Evolutionary conservation across 2,113 vertebrate genomes (phyloP).

Genomic region (Dasyornis broadbenti): DNA sequence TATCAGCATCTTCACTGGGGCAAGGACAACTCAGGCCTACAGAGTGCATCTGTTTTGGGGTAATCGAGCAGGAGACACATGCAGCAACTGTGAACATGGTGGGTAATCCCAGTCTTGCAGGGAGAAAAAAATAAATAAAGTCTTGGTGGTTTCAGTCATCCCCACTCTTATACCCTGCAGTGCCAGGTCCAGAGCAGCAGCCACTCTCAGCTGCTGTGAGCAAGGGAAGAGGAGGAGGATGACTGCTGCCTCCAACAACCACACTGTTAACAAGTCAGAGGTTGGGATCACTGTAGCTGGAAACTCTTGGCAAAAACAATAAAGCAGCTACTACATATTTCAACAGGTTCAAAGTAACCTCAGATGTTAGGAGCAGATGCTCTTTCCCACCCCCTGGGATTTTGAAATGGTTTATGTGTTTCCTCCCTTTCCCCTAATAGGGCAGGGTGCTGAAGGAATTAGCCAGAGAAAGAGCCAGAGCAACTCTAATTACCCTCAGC

Average conservation of each 20-base stretch:
- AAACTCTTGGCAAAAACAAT: slow-evolving; percentile 68
- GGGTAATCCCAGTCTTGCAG: not conserved
- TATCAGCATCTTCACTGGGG: not conserved
- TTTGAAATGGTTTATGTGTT: slow-evolving; percentile 57
- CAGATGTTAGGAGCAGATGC: slow-evolving; percentile 67
- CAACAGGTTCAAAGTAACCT: slow-evolving; percentile 73
- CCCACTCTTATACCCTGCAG: not conserved
- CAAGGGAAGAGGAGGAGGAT: not conserved
- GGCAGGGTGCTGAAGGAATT: slow-evolving; percentile 61
- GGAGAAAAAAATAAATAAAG: not conserved
- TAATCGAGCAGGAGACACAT: fast-evolving
- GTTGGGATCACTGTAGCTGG: slow-evolving; percentile 50
- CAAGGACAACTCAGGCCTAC: not conserved
- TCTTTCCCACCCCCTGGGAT: slow-evolving; percentile 61
- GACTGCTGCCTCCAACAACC: slow-evolving; percentile 36
- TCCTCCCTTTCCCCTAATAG: slow-evolving; percentile 55
- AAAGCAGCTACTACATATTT: slow-evolving; percentile 64
- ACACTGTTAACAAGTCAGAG: slow-evolving; percentile 28
- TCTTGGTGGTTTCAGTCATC: not conserved
- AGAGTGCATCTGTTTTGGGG: not conserved
- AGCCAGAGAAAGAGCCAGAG: slow-evolving; percentile 4
- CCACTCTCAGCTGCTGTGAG: not conserved
- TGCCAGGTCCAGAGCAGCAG: not conserved
- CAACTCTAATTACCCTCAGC: slow-evolving; percentile 50
- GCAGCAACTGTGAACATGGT: not conserved